Evolutionary conservation across 2,888 invertebrate species (phyloP).

Genomic region (Aphodius sticticus): DNA sequence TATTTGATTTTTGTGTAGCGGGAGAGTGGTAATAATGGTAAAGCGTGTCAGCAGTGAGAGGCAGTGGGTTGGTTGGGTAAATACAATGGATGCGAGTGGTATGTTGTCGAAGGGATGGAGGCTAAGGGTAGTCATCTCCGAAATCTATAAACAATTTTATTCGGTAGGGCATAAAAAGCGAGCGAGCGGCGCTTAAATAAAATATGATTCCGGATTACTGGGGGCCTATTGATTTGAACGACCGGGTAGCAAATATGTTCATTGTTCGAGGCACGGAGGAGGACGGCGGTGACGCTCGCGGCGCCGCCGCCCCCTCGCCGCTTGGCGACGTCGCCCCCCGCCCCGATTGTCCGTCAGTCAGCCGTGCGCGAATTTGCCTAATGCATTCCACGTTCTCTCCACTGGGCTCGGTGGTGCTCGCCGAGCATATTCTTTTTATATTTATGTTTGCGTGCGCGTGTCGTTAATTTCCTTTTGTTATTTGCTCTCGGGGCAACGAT

Average conservation of each 20-base stretch:
- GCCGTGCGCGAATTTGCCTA: conserved; percentile 54
- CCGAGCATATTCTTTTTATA: conserved; percentile 52
- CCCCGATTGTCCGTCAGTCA: conserved; percentile 50
- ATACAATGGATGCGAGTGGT: not conserved
- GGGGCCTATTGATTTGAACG: conserved; percentile 42
- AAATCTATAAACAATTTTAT: conserved; percentile 55
- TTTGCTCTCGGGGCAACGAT: conserved; percentile 49
- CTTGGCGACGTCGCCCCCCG: not conserved
- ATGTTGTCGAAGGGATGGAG: not conserved
- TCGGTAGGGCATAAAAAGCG: conserved; percentile 46
- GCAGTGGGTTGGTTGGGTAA: not conserved
- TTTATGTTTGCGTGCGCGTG: conserved; percentile 54
- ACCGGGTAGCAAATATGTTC: conserved; percentile 28
- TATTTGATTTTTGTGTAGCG: not conserved
- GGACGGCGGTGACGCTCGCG: conserved; percentile 32
- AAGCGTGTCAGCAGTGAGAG: not conserved
- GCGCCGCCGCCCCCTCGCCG: conserved; percentile 35
- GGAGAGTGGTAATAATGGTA: not conserved
- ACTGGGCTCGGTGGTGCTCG: conserved; percentile 15
- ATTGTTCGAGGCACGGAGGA: conserved; percentile 24
- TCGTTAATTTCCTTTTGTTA: conserved; percentile 55
- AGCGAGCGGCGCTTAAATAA: conserved; percentile 45
- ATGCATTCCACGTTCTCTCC: conserved; percentile 48
- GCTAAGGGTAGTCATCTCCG: conserved; percentile 42
- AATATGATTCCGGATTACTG: conserved; percentile 49